phyloP scores from a whole-genome alignment of 2,113 vertebrate genomes.

The Pedetes capensis region DNA sequence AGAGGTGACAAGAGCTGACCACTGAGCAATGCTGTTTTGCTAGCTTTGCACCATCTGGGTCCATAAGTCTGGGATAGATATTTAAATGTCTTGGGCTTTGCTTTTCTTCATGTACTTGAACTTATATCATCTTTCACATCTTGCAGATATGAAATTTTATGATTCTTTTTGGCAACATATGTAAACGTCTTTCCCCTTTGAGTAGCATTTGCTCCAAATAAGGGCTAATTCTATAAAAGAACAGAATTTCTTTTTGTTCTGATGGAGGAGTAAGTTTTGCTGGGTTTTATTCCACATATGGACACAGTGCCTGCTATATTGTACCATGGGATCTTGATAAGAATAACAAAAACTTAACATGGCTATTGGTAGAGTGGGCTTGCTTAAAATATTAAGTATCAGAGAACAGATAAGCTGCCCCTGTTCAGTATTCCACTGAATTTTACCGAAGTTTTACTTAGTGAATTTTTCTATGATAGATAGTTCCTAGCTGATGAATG shows the following conservation, averaged over 20 bases:
- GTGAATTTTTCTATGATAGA: neutral
- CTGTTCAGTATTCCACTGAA: neutral
- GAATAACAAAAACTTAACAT: neutral
- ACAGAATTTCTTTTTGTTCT: neutral
- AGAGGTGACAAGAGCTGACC: too few relatives aligned
- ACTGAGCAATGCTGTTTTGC: accelerated
- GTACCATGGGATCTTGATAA: neutral
- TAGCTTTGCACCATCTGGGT: neutral
- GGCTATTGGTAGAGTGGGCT: neutral
- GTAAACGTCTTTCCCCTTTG: neutral
- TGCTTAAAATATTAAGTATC: neutral
- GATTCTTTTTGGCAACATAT: neutral
- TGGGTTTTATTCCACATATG: neutral
- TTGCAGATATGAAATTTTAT: neutral
- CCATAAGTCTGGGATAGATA: neutral
- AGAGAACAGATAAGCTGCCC: neutral
- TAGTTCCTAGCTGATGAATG: neutral
- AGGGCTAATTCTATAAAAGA: neutral
- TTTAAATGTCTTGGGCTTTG: neutral
- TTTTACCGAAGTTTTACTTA: neutral
- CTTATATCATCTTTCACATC: neutral
- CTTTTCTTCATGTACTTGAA: neutral
- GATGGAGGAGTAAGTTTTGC: neutral
- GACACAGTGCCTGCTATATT: neutral
- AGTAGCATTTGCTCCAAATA: neutral